phyloP scores from a whole-genome alignment of 2,113 vertebrate species.

The Struthidea cinerea region DNA sequence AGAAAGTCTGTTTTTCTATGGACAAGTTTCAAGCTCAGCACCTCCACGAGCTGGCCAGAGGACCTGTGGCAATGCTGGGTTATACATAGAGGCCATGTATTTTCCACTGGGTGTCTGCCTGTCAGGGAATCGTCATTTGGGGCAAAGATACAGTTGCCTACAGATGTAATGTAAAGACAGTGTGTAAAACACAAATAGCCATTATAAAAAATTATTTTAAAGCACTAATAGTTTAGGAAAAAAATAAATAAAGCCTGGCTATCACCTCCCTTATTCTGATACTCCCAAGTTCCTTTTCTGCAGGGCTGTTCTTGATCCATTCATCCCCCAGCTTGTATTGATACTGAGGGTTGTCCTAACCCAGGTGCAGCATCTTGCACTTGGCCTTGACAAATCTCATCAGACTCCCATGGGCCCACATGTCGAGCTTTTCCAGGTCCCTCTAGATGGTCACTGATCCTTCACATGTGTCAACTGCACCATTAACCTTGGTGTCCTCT shows the following conservation, averaged over 20 bases:
- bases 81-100: accelerated
- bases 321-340: background rate
- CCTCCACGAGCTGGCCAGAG: background rate
- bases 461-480: background rate
- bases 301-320: background rate
- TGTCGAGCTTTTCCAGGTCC: background rate
- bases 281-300: background rate
- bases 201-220: background rate
- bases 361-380: background rate
- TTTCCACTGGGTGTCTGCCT: background rate
- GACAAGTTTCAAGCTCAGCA: background rate
- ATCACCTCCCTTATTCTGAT: background rate
- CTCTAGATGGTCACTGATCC: background rate
- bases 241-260: background rate
- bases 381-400: background rate
- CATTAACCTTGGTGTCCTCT: background rate
- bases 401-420: background rate
- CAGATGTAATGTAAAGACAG: background rate
- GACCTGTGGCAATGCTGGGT: background rate
- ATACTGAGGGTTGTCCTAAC: background rate
- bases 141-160: background rate
- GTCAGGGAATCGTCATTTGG: background rate
- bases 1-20: background rate
- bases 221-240: background rate
- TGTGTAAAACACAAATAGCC: background rate